These are phyloP conservation scores for Notarius lentiginosus DNA, from an alignment of 2,113 vertebrate genomes.

Conservation along the genomic window DNA sequence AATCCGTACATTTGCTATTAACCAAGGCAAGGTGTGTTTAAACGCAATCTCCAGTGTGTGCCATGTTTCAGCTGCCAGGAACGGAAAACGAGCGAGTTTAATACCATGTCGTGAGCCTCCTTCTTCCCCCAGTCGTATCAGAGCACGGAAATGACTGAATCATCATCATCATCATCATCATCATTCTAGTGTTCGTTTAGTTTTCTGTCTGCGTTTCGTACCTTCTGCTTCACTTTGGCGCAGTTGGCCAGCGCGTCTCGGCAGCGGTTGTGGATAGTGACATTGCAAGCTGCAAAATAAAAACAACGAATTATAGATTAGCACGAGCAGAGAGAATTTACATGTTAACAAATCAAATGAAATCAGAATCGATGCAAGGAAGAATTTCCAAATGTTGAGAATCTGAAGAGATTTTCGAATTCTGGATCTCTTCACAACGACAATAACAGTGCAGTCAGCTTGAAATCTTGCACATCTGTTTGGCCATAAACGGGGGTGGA, in stretches of 20 bases:
- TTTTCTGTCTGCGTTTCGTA: conserved; percentile 49
- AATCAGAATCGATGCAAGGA: background rate
- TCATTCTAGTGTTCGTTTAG: background rate
- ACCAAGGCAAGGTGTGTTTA: background rate
- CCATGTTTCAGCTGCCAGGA: too few species aligned
- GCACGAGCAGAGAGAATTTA: background rate
- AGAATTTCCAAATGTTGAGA: background rate
- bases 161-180: background rate
- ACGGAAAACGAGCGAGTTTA: too few species aligned
- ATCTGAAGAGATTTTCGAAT: background rate
- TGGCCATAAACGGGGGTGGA: background rate
- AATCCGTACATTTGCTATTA: background rate
- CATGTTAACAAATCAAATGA: background rate
- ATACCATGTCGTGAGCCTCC: too few species aligned
- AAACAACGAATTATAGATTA: background rate
- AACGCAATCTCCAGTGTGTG: background rate
- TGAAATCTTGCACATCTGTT: background rate
- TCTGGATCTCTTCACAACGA: background rate
- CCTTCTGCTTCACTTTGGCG: conserved; percentile 77
- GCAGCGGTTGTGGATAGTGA: conserved; percentile 79
- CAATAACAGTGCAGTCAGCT: background rate
- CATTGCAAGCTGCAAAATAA: conserved; percentile 68
- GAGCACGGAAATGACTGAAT: background rate
- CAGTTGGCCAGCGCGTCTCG: conserved; percentile 75
- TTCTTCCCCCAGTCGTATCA: background rate